Base-by-base conservation (phyloP, 1,140 invertebrate genomes). In the Philaenus spumarius region DNA sequence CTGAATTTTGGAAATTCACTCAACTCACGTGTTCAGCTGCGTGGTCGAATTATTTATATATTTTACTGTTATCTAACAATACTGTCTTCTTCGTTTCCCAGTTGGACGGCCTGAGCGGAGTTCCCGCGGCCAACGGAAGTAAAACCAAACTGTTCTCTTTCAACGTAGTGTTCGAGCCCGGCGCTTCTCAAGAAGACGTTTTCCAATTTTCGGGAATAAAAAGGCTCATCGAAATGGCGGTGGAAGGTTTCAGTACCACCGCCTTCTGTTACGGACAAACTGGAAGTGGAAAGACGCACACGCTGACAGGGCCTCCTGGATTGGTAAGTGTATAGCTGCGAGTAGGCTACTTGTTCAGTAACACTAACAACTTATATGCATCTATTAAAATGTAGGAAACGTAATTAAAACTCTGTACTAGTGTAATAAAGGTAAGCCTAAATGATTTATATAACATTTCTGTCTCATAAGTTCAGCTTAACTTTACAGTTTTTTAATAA, bases 201-300 rank as follows among this genome's bases (percentile, higher is more conserved):
- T 73, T 80, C 39, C 72, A 77, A 64, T 76, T 81, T 70, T 78
- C 72, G 0, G 90, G 90, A 1, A 80, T 94, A 34, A 89, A 88
- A 68, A 79, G 87, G 26, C 81, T 96, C 11, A 84, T 95, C 54
- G 90, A 94, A 68, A 95, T 95, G 90, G 89, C 90, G 11, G 80
- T 95, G 2, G 90, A 93, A 66, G 93, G 93, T 0, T 97, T 95
- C 72, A 91, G 90, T 60, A 91, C 91, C 61, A 98, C 95, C 2
- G 85, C 84, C 9, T 91, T 95, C 71, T 97, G 95, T 67, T 98
- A 98, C 74, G 95, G 95, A 40, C 95, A 98, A 75, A 98, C 95
- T 0, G 95, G 95, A 19, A 93, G 90, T 67, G 95, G 95, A 11
- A 98, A 98, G 76, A 97, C 95, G 0, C 93, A 94, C 70, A 95